These are phyloP conservation scores for Cyanoliseus patagonus DNA, from an alignment of 2,113 vertebrate species.

Conservation along the genomic window DNA sequence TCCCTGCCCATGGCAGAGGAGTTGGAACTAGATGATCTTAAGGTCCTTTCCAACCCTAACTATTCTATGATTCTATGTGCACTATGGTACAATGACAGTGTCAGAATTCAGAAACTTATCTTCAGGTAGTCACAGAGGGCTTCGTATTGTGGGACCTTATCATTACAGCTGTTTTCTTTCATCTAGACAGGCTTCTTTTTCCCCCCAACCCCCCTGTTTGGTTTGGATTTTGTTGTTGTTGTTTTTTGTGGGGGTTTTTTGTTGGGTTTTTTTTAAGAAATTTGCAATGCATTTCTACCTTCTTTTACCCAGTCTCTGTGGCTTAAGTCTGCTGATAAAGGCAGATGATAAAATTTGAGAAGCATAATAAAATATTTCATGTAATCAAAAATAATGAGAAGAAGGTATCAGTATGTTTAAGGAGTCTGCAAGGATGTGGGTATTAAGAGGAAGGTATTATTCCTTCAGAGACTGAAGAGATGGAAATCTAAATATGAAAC, in stretches of 20 bases:
- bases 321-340: neutral
- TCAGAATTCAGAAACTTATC: neutral
- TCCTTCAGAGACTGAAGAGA: neutral
- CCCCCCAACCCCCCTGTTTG: too few relatives aligned
- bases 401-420: neutral
- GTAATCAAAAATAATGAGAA: neutral
- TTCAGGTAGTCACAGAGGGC: neutral
- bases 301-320: neutral
- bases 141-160: neutral
- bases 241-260: neutral
- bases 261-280: neutral
- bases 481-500: neutral
- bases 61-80: neutral
- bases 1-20: too few relatives aligned
- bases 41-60: too few relatives aligned
- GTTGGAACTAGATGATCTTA: too few relatives aligned
- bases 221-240: neutral
- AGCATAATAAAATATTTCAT: neutral
- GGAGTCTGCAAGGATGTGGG: neutral
- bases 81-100: neutral
- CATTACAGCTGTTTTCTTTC: neutral
- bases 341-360: neutral
- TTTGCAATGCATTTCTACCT: neutral
- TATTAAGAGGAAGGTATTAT: neutral
- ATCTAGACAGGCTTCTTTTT: neutral